Evolutionary conservation across 1,140 invertebrate species (phyloP).

Genomic region (Lepidurus packardi): DNA sequence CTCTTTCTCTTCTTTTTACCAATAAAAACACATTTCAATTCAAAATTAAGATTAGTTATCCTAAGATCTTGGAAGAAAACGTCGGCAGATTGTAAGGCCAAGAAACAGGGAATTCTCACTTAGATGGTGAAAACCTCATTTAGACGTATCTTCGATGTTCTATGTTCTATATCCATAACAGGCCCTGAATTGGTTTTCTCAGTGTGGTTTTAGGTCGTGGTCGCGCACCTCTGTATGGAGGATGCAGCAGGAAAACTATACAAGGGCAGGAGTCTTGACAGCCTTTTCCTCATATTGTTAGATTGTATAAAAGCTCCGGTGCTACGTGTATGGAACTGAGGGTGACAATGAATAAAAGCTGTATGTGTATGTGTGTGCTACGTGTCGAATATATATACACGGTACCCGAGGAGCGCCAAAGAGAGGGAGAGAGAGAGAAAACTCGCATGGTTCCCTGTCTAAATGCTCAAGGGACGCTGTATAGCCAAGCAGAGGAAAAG

Average conservation of each 20-base stretch:
- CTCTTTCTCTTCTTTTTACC: background rate
- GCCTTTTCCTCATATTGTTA: background rate
- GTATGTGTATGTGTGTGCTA: background rate
- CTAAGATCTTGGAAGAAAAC: background rate
- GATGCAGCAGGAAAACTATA: background rate
- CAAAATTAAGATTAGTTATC: background rate
- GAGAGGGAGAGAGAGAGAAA: background rate
- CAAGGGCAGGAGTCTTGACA: conserved; percentile 10
- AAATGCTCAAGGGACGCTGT: background rate
- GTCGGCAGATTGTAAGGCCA: background rate
- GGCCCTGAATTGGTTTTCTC: background rate
- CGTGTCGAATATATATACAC: background rate
- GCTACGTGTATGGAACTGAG: background rate
- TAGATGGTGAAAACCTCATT: too few relatives aligned
- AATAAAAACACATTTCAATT: background rate
- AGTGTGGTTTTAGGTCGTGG: background rate
- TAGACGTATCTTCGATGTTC: too few relatives aligned
- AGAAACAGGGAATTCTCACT: background rate
- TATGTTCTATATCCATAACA: too few relatives aligned
- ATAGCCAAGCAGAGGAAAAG: background rate
- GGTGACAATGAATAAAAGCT: conserved; percentile 19
- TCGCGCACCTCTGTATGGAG: background rate
- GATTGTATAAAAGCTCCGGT: background rate
- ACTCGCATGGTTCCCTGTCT: background rate
- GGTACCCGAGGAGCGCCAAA: background rate